These are phyloP conservation scores for Kryptolebias ocellatus DNA, from an alignment of 2,797 vertebrate species.

Conservation along the genomic window DNA sequence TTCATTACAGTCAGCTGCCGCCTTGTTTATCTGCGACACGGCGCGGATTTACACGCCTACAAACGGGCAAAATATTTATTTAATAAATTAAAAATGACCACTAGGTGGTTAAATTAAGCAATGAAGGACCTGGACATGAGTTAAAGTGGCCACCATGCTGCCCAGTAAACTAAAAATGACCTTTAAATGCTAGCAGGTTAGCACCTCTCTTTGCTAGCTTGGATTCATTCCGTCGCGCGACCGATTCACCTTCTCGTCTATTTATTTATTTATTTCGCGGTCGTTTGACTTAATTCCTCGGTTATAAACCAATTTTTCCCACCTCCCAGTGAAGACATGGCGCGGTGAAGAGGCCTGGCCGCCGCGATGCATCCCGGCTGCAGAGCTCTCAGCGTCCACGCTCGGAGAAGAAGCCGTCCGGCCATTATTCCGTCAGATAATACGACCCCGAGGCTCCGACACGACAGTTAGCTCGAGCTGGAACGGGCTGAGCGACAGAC, in stretches of 20 bases:
- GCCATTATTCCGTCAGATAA: slow-evolving; percentile 64
- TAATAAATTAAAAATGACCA: neutral
- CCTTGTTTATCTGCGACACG: neutral
- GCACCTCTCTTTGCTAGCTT: too few relatives aligned
- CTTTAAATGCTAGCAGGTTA: neutral
- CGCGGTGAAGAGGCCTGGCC: slow-evolving; percentile 34
- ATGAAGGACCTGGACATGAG: neutral
- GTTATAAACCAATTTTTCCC: neutral
- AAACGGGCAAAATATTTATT: neutral
- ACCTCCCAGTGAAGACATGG: slow-evolving; percentile 67
- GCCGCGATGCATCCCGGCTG: slow-evolving; percentile 34
- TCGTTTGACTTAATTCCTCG: neutral
- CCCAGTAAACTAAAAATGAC: neutral
- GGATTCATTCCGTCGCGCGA: too few relatives aligned
- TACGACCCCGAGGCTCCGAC: slow-evolving; percentile 14
- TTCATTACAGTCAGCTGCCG: slow-evolving; percentile 54
- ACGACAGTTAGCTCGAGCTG: slow-evolving; percentile 40
- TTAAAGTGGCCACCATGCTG: neutral
- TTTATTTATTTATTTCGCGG: neutral
- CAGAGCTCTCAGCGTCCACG: slow-evolving; percentile 25
- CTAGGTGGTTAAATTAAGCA: too few relatives aligned
- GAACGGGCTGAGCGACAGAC: slow-evolving; percentile 45
- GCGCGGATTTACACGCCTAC: neutral
- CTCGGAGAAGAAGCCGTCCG: slow-evolving; percentile 70
- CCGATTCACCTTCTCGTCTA: neutral